Evolutionary conservation across 2,113 vertebrate genomes (phyloP), one percentile per base, ranked within the genome.

Genomic region (Etheostoma spectabile): DNA sequence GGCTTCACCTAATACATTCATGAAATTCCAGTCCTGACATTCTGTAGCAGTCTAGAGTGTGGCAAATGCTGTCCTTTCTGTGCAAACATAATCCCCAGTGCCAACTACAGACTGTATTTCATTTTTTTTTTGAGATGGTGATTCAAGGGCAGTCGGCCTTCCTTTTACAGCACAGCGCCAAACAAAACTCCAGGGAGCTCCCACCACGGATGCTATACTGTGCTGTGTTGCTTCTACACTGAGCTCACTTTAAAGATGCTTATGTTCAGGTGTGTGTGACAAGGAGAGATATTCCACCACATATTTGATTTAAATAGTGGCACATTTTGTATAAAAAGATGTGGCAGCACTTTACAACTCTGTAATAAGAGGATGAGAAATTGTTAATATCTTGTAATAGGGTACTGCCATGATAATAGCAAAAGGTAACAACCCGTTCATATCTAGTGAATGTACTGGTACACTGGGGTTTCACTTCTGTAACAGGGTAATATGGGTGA

Each of bases 81-180:
- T 74, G 77, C 83, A 86, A 79, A 86, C 79, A 78, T 88, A 88
- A 88, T 89, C 85, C 87, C 75, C 51, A 46, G 74, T 11, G 27
- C 80, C 75, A 81, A 69, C 71, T 76, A 75, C 65, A 85, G 46
- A 72, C 73, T 75, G 63, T 48, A 66, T 86, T 82, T 79, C 53
- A 57, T 74, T 66, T 84, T 71, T 71, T 73, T 80, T 30, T 30
- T 48, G 52, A 66, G 76, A 74, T 76, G 65, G 72, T 74, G 82
- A 84, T 86, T 74, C 57, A 74, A 79, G 69, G 65, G 65, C 35
- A 7, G 69, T 51, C 18, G 49, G 69, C 60, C 83, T 89, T 84
- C 83, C 71, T 71, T 77, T 56, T 45, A 52, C 82, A 79, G 62
- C 51, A 65, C 59, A 81, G 73, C 33, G 49, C 56, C 46, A 85